Conservation (phyloP, 1,140 invertebrate genomes). For the Acromyrmex echinatior region DNA sequence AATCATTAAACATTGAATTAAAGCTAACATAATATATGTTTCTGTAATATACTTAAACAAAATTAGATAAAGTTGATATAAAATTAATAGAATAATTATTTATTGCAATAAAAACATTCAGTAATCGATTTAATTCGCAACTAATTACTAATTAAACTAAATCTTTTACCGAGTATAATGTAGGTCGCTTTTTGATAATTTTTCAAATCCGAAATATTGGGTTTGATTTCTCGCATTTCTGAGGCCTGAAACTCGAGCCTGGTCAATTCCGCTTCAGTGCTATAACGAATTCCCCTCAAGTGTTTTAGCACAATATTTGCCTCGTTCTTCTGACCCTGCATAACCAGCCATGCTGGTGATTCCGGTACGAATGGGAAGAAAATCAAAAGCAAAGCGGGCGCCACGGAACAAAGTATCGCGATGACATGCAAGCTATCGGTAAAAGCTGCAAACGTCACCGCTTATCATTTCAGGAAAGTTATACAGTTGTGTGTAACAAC, state of each 20-base stretch:
- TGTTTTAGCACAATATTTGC: conserved; percentile 65
- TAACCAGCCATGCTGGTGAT: conserved; percentile 80
- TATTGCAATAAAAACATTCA: neutral
- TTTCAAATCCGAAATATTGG: conserved; percentile 85
- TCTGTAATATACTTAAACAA: neutral
- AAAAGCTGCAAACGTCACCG: conserved; percentile 64
- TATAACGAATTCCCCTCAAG: conserved; percentile 61
- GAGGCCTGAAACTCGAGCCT: conserved; percentile 79
- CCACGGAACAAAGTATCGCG: conserved; percentile 63
- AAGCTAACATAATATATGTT: neutral
- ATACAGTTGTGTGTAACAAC: neutral
- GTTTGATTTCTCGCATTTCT: conserved; percentile 82
- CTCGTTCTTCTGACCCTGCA: conserved; percentile 83
- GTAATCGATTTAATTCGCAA: neutral
- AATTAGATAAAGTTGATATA: conserved; percentile 2
- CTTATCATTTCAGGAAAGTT: conserved; percentile 48
- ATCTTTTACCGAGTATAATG: conserved; percentile 84
- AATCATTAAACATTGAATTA: neutral
- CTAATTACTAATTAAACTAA: neutral
- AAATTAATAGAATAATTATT: neutral
- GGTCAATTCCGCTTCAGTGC: conserved; percentile 60
- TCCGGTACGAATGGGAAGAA: conserved; percentile 71
- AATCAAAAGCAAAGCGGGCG: conserved; percentile 68
- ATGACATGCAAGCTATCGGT: conserved; percentile 58
- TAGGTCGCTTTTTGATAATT: conserved; percentile 85